A percentile compares a stretch with the other conserved stretches of the same genome.
These are phyloP conservation scores for Coelinius sp. DNA, from an alignment of 2,888 invertebrate genomes.

Conservation along the genomic window DNA sequence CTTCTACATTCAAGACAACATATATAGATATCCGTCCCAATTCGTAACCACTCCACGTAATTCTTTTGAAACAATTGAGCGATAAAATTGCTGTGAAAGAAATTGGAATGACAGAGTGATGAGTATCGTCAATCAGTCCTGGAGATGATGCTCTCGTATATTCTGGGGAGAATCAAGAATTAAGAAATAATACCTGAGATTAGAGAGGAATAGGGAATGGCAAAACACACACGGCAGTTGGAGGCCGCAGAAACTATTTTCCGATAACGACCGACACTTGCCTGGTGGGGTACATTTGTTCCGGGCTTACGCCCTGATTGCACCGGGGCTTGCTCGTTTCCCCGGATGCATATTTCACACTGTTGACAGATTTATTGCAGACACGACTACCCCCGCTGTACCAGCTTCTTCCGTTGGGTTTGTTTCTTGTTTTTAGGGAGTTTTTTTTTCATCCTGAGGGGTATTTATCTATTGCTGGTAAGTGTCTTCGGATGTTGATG, in stretches of 20 bases:
- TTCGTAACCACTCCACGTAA: not conserved
- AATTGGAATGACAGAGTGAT: not conserved
- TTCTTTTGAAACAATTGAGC: not conserved
- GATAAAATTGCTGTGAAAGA: not conserved
- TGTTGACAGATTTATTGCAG: slow-evolving; percentile 65
- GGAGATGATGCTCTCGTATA: not conserved
- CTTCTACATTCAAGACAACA: too few relatives aligned
- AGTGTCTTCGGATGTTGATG: not conserved
- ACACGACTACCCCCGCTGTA: slow-evolving; percentile 57
- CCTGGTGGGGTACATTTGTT: slow-evolving; percentile 61
- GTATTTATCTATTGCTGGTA: slow-evolving; percentile 12
- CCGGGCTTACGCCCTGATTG: slow-evolving; percentile 63
- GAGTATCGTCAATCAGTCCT: not conserved
- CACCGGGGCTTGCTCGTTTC: slow-evolving; percentile 50
- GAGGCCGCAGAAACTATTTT: slow-evolving; percentile 61
- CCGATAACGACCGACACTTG: slow-evolving; percentile 63
- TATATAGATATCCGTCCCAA: too few relatives aligned
- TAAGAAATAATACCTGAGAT: slow-evolving; percentile 17
- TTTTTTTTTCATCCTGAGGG: slow-evolving; percentile 12
- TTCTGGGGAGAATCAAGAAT: not conserved
- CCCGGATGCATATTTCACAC: slow-evolving; percentile 64
- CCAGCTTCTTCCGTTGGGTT: slow-evolving; percentile 56
- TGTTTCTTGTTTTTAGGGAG: slow-evolving; percentile 42
- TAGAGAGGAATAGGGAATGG: slow-evolving; percentile 34
- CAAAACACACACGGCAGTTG: slow-evolving; percentile 28